These are phyloP conservation scores for Melieria crassipennis DNA, from an alignment of 2,888 invertebrate genomes.

Conservation along the genomic window DNA sequence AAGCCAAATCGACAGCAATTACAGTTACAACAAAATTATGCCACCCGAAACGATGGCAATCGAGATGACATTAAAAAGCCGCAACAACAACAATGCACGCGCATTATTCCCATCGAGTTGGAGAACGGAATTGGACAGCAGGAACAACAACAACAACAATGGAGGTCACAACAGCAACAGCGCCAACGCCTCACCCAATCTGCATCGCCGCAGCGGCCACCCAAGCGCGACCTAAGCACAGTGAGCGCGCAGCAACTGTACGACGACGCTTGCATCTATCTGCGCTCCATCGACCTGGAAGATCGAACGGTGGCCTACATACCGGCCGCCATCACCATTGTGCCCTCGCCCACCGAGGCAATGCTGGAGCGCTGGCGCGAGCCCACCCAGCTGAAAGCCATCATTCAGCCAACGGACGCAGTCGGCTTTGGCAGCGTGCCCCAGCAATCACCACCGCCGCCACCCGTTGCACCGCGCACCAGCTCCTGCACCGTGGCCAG, in stretches of 20 bases:
- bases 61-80: constrained; percentile 10
- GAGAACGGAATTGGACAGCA: constrained; percentile 14
- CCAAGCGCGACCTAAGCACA: constrained; percentile 18
- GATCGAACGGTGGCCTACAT: constrained; percentile 49
- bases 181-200: constrained; percentile 33
- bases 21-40: not conserved
- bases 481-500: not conserved
- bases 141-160: not conserved
- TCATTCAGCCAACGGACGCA: constrained; percentile 16
- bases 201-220: constrained; percentile 28
- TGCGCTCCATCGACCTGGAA: constrained; percentile 55
- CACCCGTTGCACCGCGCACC: not conserved
- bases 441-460: not conserved
- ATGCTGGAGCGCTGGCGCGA: constrained; percentile 46
- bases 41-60: not conserved
- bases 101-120: constrained; percentile 49
- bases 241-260: constrained; percentile 51
- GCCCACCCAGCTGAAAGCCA: constrained; percentile 37
- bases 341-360: constrained; percentile 47
- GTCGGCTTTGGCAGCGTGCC: not conserved
- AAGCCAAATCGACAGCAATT: constrained; percentile 5
- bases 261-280: constrained; percentile 57
- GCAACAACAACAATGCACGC: not conserved
- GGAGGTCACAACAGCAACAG: constrained; percentile 36
- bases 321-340: constrained; percentile 50